Base-by-base conservation (phyloP, 2,113 vertebrate genomes). In the Sinocyclocheilus grahami region DNA sequence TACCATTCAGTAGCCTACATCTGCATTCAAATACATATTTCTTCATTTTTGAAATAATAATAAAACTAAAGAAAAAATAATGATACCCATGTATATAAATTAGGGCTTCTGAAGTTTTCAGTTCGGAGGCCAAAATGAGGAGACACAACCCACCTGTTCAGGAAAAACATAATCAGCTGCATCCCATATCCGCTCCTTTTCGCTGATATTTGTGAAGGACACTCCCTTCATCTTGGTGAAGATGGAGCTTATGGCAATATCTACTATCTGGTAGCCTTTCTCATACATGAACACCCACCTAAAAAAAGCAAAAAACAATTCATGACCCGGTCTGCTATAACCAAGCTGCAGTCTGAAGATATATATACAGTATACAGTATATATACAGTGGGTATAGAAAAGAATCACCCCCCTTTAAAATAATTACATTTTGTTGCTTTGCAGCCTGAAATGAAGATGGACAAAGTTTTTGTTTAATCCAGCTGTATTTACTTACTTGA, bases 221-320 rank as follows among this genome's bases (percentile, higher is more conserved):
- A 99, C 89, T 2, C 98, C 98, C 89, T 99, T 99, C 95, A 99
- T 94, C 91, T 99, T 99, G 88, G 97, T 96, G 0, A 95, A 96
- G 67, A 98, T 95, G 0, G 97, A 98, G 94, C 97, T 96, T 88
- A 99, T 92, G 0, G 97, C 96, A 5, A 92, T 94, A 53, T 98
- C 96, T 0, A 95, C 93, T 8, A 94, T 94, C 94, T 99, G 98
- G 93, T 99, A 99, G 69, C 98, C 98, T 90, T 97, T 99, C 93
- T 99, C 98, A 0, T 97, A 99, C 90, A 99, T 95, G 90, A 99
- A 99, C 86, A 98, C 98, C 98, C 98, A 99, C 91, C 98, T 99
- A 91, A 5, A 14, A 82, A 63, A 55, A 85, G 30, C 10, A 12
- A 62, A 10, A 74, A 42, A 30, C 18, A 18, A 60, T 20, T 5